A percentile compares a stretch with the other conserved stretches of the same genome.
Conservation (phyloP, 2,797 vertebrate species). For the Trachurus trachurus region DNA sequence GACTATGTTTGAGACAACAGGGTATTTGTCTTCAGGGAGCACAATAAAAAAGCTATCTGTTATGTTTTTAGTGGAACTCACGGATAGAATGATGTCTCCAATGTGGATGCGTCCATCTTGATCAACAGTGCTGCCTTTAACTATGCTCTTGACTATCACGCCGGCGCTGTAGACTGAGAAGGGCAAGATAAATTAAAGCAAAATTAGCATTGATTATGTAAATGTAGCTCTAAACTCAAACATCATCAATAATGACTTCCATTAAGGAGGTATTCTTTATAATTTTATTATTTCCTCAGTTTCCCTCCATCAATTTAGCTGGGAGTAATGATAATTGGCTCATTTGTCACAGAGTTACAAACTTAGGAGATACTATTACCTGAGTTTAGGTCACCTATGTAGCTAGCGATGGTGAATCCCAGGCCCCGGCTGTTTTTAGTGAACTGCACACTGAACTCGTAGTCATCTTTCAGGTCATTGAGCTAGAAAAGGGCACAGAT, state of each 20-base stretch:
- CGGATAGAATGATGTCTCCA: slow-evolving; percentile 94
- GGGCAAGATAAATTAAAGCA: not conserved
- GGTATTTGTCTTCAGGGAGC: slow-evolving; percentile 42
- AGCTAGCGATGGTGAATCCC: slow-evolving; percentile 93
- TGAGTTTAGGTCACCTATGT: slow-evolving; percentile 91
- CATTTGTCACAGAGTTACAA: not conserved
- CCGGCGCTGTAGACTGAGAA: slow-evolving; percentile 88
- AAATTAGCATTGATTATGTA: not conserved
- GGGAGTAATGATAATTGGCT: not conserved
- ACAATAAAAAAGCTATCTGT: slow-evolving; percentile 31
- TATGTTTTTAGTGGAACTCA: slow-evolving; percentile 81
- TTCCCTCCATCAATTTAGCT: not conserved
- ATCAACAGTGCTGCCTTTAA: slow-evolving; percentile 92
- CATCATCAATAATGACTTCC: not conserved
- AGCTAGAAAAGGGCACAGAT: slow-evolving; percentile 75
- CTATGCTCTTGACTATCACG: slow-evolving; percentile 94
- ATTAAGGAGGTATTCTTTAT: not conserved
- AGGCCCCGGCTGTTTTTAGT: slow-evolving; percentile 92
- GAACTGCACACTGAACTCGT: slow-evolving; percentile 89
- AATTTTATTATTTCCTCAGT: not conserved
- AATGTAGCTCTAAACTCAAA: not conserved
- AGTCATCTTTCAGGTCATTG: slow-evolving; percentile 73
- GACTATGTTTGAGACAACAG: slow-evolving; percentile 39
- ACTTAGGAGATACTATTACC: slow-evolving; percentile 79
- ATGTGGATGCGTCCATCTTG: slow-evolving; percentile 92